Base-by-base conservation (phyloP, 2,113 vertebrate species). In the Perca schrenkii region DNA sequence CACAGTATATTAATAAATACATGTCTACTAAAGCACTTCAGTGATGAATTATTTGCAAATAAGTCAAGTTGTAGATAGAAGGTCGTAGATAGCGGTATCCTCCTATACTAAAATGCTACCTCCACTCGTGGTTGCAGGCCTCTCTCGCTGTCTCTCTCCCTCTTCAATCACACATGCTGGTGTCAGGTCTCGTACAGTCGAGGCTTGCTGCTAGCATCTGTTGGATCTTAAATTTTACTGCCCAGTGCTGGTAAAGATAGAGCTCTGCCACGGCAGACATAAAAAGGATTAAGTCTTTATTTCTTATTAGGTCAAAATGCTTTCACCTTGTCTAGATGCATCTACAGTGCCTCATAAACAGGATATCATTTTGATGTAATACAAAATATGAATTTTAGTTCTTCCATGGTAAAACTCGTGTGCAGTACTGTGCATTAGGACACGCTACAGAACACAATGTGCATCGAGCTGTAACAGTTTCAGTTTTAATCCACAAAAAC, bases 171-270 rank as follows among this genome's bases (percentile, higher is more conserved):
- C 83, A 71, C 85, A 65, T 74, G 71, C 67, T 79, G 89, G 88
- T 94, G 89, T 91, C 90, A 88, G 79, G 74, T 92, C 74, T 88
- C 89, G 1, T 63, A 52, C 66, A 75, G 66, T 84, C 54, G 31
- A 77, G 67, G 79, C 75, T 84, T 75, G 52, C 43, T 73, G 78
- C 79, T 50, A 36, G 81, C 91, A 91, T 86, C 83, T 92, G 90
- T 78, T 82, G 54, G 70, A 87, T 86, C 88, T 85, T 94, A 91
- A 86, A 82, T 92, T 77, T 72, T 63, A 40, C 67, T 74, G 54
- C 25, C n/a, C 46, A 6, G 34, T 21, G 12, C 49, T 8, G 8
- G 46, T 60, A 68, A 88, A 79, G 71, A 79, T 14, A 67, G 70
- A 77, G 5, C 58, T 60, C 22, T 53, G 36, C 6, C 17, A 31